Base-by-base conservation (phyloP, 2,888 invertebrate species). In the Scrobipalpa atriplicella region DNA sequence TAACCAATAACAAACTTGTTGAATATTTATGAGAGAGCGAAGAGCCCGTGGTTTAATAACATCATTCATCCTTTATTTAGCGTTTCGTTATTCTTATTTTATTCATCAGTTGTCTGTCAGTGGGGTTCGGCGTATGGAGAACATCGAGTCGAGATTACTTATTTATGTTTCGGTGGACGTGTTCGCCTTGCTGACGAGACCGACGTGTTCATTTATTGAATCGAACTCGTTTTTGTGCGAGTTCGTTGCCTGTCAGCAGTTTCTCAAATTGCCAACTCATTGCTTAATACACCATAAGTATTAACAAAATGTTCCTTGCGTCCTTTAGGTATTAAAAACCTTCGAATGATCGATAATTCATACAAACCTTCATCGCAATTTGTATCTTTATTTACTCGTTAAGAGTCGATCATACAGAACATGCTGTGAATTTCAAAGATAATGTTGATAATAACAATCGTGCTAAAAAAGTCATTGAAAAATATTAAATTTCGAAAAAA, bases 1-100 rank as follows among this genome's bases (percentile, higher is more conserved):
- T 89, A 84, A 86, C 84, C 80, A 86, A 85, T 84, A 89, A 83
- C 81, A 80, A 75, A 81, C 77, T 80, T 78, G 79, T 82, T 85
- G 84, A 87, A 87, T 89, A 87, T 87, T 78, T 80, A 88, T 87
- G 82, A 87, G 82, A 72, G 75, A 74, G 71, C 72, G 77, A 72
- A 60, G 77, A 72, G 66, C 61, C 62, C 16, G 65, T 41, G 64
- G 75, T 76, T 80, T 82, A 81, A 85, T 82, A 85, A 80, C 80
- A 85, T 85, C 80, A 81, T 82, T 79, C 76, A 78, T 78, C 73
- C 78, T 78, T 76, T 82, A 80, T 82, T 80, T 78, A 73, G 75
- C 76, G 78, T 82, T 83, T 82, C 76, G 75, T 75, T 81, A 81
- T 84, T 79, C 81, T 85, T 83, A 63, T 71, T 72, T 73, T 72